Conservation (phyloP, 2,888 invertebrate genomes). For the Nematopogon swammerdamellus region DNA sequence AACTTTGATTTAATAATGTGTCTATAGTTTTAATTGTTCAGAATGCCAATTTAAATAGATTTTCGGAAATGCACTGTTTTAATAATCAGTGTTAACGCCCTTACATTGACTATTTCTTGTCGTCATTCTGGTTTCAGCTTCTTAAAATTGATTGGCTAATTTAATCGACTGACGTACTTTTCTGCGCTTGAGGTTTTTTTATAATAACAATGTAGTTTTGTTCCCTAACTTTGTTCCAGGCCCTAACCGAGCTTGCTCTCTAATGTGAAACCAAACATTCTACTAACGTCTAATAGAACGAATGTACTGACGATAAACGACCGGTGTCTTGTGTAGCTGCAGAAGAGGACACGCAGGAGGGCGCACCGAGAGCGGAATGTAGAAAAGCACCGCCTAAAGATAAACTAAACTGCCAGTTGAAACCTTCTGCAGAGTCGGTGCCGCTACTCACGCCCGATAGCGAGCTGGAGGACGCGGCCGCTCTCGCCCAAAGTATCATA, state of each 20-base stretch:
- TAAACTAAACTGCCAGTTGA: conserved; percentile 19
- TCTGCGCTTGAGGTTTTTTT: conserved; percentile 45
- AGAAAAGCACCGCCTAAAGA: conserved; percentile 6
- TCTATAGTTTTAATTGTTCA: too few species aligned
- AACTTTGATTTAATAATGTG: too few species aligned
- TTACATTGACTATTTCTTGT: neutral
- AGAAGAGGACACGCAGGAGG: conserved; percentile 16
- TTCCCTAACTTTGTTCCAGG: conserved; percentile 58
- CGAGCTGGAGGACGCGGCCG: conserved; percentile 48
- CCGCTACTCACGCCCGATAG: conserved; percentile 48
- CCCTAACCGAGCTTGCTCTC: conserved; percentile 58
- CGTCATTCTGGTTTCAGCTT: neutral
- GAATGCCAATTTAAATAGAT: too few species aligned
- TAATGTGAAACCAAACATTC: conserved; percentile 46
- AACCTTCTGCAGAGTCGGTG: conserved; percentile 33
- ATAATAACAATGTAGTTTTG: conserved; percentile 46
- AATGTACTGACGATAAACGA: conserved; percentile 34
- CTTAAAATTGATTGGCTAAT: neutral
- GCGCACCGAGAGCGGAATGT: neutral
- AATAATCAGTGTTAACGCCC: too few species aligned
- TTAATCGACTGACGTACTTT: conserved; percentile 27
- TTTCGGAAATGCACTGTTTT: too few species aligned
- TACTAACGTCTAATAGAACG: conserved; percentile 53
- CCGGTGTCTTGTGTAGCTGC: conserved; percentile 51
- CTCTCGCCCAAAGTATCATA: conserved; percentile 47